Conservation (phyloP, 2,888 invertebrate species). For the Mesorhabditis belari region DNA sequence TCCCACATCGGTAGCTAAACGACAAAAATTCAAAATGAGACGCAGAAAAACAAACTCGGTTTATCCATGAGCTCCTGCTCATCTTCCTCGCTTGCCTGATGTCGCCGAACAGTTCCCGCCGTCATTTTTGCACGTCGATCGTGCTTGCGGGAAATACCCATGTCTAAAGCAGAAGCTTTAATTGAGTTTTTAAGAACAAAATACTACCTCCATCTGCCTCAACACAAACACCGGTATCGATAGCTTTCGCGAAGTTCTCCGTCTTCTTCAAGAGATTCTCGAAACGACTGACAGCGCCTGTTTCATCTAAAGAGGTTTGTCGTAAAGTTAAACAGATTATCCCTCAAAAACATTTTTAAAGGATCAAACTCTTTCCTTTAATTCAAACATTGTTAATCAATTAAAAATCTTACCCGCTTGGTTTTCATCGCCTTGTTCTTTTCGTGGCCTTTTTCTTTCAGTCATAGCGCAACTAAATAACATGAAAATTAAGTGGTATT, state of each 20-base stretch:
- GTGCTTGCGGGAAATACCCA: slow-evolving; percentile 23
- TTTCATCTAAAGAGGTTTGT: too few relatives aligned
- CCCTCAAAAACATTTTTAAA: too few relatives aligned
- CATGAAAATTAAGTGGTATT: too few relatives aligned
- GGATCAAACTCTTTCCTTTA: too few relatives aligned
- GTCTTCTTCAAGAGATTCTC: slow-evolving; percentile 94
- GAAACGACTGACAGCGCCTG: too few relatives aligned
- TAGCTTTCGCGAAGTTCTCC: slow-evolving; percentile 95
- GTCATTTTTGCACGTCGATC: slow-evolving; percentile 15
- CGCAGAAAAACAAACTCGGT: not conserved
- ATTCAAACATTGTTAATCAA: too few relatives aligned
- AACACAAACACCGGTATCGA: slow-evolving; percentile 69
- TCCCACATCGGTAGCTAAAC: slow-evolving; percentile 53
- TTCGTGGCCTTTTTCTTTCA: too few relatives aligned
- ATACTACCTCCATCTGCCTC: slow-evolving; percentile 58
- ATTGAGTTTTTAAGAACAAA: too few relatives aligned
- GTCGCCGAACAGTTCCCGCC: slow-evolving; percentile 73
- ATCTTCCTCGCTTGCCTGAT: slow-evolving; percentile 97
- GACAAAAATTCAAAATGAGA: not conserved
- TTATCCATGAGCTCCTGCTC: slow-evolving; percentile 67
- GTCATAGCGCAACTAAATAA: too few relatives aligned
- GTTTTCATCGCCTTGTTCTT: too few relatives aligned
- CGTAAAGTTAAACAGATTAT: too few relatives aligned
- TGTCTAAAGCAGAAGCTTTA: slow-evolving; percentile 7
- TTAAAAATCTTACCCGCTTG: too few relatives aligned